These are phyloP conservation scores for Callionymus lyra DNA, from an alignment of 2,113 vertebrate genomes.

Conservation along the genomic window DNA sequence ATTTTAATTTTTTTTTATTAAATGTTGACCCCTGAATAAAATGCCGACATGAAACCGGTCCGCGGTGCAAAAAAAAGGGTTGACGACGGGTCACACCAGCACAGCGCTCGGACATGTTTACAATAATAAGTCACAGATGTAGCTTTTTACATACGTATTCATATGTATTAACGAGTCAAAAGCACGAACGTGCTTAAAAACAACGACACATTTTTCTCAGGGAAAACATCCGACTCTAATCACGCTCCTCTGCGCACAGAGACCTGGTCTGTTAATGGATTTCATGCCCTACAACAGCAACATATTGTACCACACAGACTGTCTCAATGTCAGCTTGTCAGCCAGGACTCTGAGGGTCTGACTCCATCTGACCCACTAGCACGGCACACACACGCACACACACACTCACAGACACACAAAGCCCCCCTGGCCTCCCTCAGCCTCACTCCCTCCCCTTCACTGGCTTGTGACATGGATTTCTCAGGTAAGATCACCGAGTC, in stretches of 20 bases:
- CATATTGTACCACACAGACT: slow-evolving; percentile 33
- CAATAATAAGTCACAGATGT: too few species aligned
- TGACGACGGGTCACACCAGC: too few species aligned
- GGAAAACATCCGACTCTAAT: too few species aligned
- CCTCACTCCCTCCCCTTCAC: slow-evolving; percentile 1
- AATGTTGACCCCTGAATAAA: too few species aligned
- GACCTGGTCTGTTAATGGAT: slow-evolving; percentile 26
- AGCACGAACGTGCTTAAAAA: too few species aligned
- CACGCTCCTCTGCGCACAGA: slow-evolving; percentile 13
- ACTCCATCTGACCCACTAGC: slow-evolving; percentile 20
- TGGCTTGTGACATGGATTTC: slow-evolving; percentile 26
- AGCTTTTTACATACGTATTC: too few species aligned
- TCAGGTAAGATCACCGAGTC: slow-evolving; percentile 35
- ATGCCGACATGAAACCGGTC: too few species aligned
- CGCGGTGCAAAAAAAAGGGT: too few species aligned
- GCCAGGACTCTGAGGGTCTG: slow-evolving; percentile 33
- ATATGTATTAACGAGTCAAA: too few species aligned
- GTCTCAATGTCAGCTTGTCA: slow-evolving; percentile 52
- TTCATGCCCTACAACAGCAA: slow-evolving; percentile 41
- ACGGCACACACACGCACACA: slow-evolving; percentile 6
- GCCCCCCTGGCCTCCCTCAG: slow-evolving; percentile 1
- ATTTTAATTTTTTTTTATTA: too few species aligned
- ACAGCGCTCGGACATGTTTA: too few species aligned
- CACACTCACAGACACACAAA: neutral
- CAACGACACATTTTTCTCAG: too few species aligned